These are phyloP conservation scores for Bimastos eiseni DNA, from an alignment of 2,888 invertebrate species.

Conservation along the genomic window DNA sequence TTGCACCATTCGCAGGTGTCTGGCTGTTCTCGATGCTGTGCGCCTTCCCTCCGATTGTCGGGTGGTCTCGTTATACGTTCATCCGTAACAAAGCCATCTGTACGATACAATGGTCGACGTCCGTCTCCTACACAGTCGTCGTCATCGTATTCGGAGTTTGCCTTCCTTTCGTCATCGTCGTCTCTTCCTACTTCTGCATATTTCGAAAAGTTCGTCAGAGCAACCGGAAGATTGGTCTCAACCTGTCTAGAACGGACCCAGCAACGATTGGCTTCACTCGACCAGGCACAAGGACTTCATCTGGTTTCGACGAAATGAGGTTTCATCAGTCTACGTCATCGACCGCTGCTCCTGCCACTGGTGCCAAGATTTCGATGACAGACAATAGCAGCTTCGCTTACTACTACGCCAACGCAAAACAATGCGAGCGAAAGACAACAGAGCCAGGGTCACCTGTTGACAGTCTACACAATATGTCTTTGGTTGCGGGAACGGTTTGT, in stretches of 20 bases:
- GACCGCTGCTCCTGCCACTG: neutral
- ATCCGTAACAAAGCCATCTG: constrained; percentile 20
- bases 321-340: neutral
- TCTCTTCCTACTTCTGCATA: neutral
- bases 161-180: constrained; percentile 26
- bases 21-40: constrained; percentile 28
- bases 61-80: constrained; percentile 27
- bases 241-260: neutral
- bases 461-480: neutral
- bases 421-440: neutral
- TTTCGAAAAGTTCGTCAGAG: constrained; percentile 24
- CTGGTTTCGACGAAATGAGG: constrained; percentile 6
- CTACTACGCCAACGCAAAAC: neutral
- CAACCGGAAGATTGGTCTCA: neutral
- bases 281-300: neutral
- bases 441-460: neutral
- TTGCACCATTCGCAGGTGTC: neutral
- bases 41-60: constrained; percentile 29
- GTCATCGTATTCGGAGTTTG: neutral
- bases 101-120: constrained; percentile 20
- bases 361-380: neutral
- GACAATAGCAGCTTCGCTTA: neutral
- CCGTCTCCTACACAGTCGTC: constrained; percentile 25
- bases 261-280: neutral
- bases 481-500: neutral